Conservation (phyloP, 53 echinoderm and acorn worm species). For the Temnopleurus reevesii region DNA sequence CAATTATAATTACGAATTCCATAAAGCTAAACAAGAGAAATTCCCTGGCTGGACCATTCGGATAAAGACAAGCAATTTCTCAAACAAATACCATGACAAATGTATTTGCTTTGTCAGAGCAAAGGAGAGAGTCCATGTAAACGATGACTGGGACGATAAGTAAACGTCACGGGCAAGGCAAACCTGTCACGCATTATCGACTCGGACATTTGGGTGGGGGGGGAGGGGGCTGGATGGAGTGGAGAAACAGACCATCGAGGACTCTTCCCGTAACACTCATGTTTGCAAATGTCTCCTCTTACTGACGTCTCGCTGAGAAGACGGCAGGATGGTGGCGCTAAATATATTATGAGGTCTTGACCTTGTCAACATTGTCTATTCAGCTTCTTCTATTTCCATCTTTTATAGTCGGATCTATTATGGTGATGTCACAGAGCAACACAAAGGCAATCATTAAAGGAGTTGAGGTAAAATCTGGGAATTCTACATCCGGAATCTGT, state of each 20-base stretch:
- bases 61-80: not conserved
- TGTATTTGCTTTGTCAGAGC: not conserved
- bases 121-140: not conserved
- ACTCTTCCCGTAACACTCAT: slow-evolving; percentile 20
- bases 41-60: not conserved
- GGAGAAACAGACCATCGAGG: slow-evolving; percentile 26
- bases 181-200: not conserved
- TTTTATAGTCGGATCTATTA: not conserved
- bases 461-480: too few relatives aligned
- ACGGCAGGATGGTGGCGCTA: not conserved
- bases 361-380: not conserved
- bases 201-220: not conserved
- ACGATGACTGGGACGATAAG: slow-evolving; percentile 29
- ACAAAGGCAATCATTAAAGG: not conserved
- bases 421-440: not conserved
- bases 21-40: too few relatives aligned
- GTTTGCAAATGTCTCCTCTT: slow-evolving; percentile 27
- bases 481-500: too few relatives aligned
- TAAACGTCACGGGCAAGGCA: not conserved
- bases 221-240: not conserved
- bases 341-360: not conserved
- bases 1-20: too few relatives aligned
- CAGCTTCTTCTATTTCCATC: not conserved
- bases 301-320: not conserved
- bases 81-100: slow-evolving; percentile 27